These are phyloP conservation scores for Anguilla marmorata DNA, from an alignment of 2,797 vertebrate genomes.

Conservation along the genomic window DNA sequence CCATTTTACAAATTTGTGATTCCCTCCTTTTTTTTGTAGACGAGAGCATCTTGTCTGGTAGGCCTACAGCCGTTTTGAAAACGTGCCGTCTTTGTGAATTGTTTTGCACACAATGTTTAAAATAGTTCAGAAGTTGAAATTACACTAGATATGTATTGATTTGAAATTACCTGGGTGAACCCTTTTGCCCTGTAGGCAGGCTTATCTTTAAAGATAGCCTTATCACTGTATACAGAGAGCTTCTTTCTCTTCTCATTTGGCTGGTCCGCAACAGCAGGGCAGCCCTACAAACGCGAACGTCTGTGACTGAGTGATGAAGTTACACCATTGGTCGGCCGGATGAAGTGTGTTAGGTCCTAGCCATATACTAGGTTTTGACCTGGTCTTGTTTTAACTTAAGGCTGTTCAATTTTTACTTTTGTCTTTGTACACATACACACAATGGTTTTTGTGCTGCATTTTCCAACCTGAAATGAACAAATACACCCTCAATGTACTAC, in stretches of 20 bases:
- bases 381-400: too few species aligned
- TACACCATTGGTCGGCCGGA: too few species aligned
- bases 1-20: not conserved
- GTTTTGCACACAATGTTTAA: not conserved
- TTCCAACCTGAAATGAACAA: constrained; percentile 2
- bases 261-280: too few species aligned
- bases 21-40: not conserved
- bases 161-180: not conserved
- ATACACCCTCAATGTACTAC: not conserved
- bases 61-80: not conserved
- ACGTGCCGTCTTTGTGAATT: not conserved
- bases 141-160: not conserved
- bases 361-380: too few species aligned
- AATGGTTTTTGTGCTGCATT: not conserved
- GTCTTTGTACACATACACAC: not conserved
- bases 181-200: not conserved
- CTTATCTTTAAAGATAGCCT: not conserved
- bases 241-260: not conserved
- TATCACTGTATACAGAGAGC: not conserved
- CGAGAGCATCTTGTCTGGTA: not conserved
- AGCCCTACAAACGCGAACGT: too few species aligned
- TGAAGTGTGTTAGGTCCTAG: too few species aligned
- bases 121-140: not conserved
- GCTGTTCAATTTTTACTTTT: not conserved
- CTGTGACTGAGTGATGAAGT: too few species aligned